A percentile compares a stretch with the other conserved stretches of the same genome.
Evolutionary conservation across 2,797 vertebrate species (phyloP).

Genomic region (Adrianichthys oophorus): DNA sequence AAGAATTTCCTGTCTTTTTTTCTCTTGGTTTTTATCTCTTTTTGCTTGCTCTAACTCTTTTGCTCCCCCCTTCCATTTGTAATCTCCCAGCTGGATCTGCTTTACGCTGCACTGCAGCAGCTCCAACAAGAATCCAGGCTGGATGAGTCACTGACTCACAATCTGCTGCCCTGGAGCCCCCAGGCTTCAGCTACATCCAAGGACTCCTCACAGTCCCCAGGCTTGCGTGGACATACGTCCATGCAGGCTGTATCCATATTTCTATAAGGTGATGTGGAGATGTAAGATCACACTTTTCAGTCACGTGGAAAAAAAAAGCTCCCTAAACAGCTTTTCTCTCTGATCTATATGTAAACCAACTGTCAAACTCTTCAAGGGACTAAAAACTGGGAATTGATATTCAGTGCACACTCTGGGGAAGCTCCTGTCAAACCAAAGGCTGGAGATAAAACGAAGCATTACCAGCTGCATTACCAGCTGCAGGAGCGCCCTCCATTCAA

Average conservation of each 20-base stretch:
- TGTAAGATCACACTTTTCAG: neutral
- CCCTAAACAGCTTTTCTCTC: neutral
- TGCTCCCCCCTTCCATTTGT: slow-evolving; percentile 54
- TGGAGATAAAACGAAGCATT: slow-evolving; percentile 40
- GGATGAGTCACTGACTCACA: slow-evolving; percentile 71
- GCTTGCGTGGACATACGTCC: slow-evolving; percentile 7
- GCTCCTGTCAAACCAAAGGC: slow-evolving; percentile 27
- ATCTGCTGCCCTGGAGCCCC: slow-evolving; percentile 66
- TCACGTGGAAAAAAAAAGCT: neutral
- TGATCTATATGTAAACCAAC: slow-evolving; percentile 18
- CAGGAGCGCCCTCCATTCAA: slow-evolving; percentile 3
- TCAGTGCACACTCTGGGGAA: slow-evolving; percentile 39
- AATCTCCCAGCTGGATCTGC: slow-evolving; percentile 71
- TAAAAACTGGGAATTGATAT: slow-evolving; percentile 42
- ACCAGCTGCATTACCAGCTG: slow-evolving; percentile 16
- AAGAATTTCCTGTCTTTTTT: slow-evolving; percentile 22
- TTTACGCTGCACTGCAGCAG: slow-evolving; percentile 69
- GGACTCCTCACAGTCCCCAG: slow-evolving; percentile 35
- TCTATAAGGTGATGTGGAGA: neutral
- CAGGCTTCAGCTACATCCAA: slow-evolving; percentile 47
- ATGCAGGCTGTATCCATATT: neutral
- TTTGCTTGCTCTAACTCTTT: slow-evolving; percentile 30
- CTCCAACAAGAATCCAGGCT: slow-evolving; percentile 50
- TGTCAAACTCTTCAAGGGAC: slow-evolving; percentile 15
- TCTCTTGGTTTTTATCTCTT: slow-evolving; percentile 16